These are phyloP conservation scores for Tinamus guttatus DNA, from an alignment of 2,113 vertebrate genomes.

Conservation along the genomic window DNA sequence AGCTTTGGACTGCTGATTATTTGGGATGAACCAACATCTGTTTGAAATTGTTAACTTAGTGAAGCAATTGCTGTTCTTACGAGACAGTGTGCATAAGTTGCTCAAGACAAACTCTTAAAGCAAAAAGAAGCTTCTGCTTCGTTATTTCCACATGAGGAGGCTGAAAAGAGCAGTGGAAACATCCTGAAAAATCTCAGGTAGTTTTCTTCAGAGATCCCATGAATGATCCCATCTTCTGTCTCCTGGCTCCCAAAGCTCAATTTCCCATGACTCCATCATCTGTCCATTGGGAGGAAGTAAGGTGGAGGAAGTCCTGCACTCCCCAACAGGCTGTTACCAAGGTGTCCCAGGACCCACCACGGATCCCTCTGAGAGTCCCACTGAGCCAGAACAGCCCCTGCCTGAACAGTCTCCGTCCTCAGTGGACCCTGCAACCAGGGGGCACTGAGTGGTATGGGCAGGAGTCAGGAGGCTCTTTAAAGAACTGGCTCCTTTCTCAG, in stretches of 20 bases:
- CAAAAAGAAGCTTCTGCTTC: neutral
- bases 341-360: no score
- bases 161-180: neutral
- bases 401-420: no score
- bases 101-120: neutral
- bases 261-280: no score
- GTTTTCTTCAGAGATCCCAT: neutral
- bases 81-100: neutral
- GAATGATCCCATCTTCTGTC: neutral
- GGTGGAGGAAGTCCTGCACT: no score
- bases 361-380: no score
- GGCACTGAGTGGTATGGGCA: no score
- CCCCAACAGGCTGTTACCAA: no score
- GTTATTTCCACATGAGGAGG: neutral
- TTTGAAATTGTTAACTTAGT: neutral
- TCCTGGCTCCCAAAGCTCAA: neutral
- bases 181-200: neutral
- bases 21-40: neutral
- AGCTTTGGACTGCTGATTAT: neutral
- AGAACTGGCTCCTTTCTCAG: no score
- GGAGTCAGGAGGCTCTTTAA: no score
- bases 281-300: no score
- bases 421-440: no score
- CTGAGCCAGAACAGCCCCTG: no score
- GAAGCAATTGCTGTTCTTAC: neutral